phyloP scores from a whole-genome alignment of 2,113 vertebrate genomes.

The Chionomys nivalis region DNA sequence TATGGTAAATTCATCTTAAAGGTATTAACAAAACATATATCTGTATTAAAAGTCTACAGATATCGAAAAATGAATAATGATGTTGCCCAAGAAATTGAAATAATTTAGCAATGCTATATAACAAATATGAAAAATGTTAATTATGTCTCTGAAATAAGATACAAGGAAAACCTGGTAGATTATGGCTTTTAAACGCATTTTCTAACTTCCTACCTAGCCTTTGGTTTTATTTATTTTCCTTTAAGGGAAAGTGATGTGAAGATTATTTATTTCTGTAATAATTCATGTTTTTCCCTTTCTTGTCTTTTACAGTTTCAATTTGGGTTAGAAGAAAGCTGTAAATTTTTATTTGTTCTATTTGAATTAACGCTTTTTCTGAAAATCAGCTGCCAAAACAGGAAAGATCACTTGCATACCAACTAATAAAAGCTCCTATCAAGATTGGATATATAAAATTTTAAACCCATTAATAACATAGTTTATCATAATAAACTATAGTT shows the following conservation, averaged over 20 bases:
- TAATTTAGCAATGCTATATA: background rate
- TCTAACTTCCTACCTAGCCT: background rate
- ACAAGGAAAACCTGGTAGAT: background rate
- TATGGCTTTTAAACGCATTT: background rate
- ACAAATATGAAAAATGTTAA: background rate
- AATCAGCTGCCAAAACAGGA: background rate
- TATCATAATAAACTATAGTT: background rate
- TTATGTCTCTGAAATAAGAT: background rate
- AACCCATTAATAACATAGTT: background rate
- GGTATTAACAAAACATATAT: background rate
- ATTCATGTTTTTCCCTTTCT: background rate
- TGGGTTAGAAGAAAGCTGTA: background rate
- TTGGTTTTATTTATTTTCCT: background rate
- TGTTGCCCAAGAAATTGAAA: background rate
- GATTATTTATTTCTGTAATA: background rate
- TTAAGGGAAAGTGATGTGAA: background rate
- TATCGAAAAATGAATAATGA: background rate
- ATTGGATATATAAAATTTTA: background rate
- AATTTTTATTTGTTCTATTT: slow-evolving; percentile 10
- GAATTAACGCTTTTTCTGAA: background rate
- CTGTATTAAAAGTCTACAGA: background rate
- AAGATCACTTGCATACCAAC: slow-evolving; percentile 20
- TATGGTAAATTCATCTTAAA: slow-evolving; percentile 6
- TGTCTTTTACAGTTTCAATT: slow-evolving; percentile 18
- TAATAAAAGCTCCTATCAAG: background rate